Evolutionary conservation across 2,888 invertebrate genomes (phyloP).

Genomic region (Metallyticus violacea): DNA sequence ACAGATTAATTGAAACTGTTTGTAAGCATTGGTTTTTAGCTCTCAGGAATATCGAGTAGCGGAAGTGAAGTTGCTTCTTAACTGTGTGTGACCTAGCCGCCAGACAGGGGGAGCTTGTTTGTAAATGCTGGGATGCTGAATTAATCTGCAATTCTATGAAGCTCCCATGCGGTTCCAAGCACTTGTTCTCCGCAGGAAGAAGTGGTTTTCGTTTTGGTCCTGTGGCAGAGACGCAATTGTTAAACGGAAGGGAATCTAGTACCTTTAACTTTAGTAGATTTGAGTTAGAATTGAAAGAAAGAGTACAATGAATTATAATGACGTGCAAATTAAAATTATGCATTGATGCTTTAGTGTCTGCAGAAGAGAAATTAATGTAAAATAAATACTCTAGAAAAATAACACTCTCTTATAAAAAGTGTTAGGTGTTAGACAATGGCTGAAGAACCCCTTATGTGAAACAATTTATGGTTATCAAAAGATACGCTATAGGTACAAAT

Average conservation of each 20-base stretch:
- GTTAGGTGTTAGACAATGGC: too few relatives aligned
- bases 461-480: too few relatives aligned
- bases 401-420: too few relatives aligned
- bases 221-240: background rate
- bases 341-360: too few relatives aligned
- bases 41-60: background rate
- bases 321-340: background rate
- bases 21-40: too few relatives aligned
- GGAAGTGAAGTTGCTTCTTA: background rate
- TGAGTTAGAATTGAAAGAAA: too few relatives aligned
- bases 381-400: too few relatives aligned
- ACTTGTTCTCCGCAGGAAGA: background rate
- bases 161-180: background rate
- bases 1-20: too few relatives aligned
- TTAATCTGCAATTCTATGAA: background rate
- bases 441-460: too few relatives aligned
- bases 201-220: background rate
- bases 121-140: background rate
- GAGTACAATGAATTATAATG: background rate
- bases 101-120: background rate
- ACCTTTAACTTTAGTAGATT: background rate
- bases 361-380: too few relatives aligned
- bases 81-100: background rate
- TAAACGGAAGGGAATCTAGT: background rate
- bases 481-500: too few relatives aligned